Conservation (phyloP, 2,888 invertebrate genomes). For the Sepiola atlantica region DNA sequence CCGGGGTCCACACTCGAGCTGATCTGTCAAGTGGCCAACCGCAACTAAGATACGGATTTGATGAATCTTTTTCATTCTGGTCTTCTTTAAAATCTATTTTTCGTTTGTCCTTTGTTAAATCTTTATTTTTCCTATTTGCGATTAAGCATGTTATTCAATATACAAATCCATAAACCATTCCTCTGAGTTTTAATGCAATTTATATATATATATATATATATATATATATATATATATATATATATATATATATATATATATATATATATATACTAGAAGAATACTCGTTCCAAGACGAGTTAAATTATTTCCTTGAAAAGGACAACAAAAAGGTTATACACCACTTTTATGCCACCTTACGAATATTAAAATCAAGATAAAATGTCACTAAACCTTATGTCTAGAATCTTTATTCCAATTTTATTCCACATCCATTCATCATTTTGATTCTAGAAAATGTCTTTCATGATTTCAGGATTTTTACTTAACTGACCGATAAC, state of each 20-base stretch:
- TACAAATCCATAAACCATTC: background rate
- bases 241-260: background rate
- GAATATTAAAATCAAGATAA: no score
- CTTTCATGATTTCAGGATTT: no score
- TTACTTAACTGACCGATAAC: no score
- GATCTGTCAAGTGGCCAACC: constrained; percentile 3
- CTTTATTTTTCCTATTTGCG: background rate
- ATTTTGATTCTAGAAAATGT: no score
- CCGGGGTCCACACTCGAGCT: background rate
- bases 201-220: background rate
- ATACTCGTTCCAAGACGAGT: no score
- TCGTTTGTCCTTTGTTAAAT: background rate
- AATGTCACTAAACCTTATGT: no score
- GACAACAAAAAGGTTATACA: no score
- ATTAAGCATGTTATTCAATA: background rate
- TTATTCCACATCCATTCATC: no score
- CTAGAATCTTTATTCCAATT: no score
- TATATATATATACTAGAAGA: no score
- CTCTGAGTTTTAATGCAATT: background rate
- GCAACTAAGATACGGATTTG: background rate
- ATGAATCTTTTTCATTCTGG: background rate
- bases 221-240: background rate
- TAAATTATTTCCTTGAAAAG: no score
- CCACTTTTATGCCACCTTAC: no score
- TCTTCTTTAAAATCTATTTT: background rate